These are phyloP conservation scores for Epistrophe eligans DNA, from an alignment of 2,888 invertebrate species.

Conservation along the genomic window DNA sequence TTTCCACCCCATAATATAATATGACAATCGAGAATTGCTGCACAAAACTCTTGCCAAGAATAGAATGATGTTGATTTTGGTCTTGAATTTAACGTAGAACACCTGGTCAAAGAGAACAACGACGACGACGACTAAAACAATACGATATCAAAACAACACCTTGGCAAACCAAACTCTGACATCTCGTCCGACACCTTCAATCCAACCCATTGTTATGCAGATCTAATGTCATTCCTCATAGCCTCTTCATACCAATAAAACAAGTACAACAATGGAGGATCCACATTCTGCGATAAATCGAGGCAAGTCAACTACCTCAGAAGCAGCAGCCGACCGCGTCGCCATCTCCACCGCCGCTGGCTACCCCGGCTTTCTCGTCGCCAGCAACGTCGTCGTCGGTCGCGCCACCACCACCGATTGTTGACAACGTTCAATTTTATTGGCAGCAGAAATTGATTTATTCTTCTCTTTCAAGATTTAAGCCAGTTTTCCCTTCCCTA, in stretches of 20 bases:
- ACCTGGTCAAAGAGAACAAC: neutral
- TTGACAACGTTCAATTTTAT: constrained; percentile 8
- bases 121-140: neutral
- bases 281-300: constrained; percentile 8
- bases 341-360: neutral
- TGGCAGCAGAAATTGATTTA: constrained; percentile 24
- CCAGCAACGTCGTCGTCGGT: too few relatives aligned
- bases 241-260: neutral
- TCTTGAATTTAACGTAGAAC: constrained; percentile 17
- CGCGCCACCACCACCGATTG: neutral
- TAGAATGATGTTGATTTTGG: constrained; percentile 25
- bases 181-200: constrained; percentile 18
- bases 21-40: constrained; percentile 12
- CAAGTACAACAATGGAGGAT: constrained; percentile 29
- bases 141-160: neutral
- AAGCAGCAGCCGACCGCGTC: neutral
- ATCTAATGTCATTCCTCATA: neutral
- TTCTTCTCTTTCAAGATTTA: neutral
- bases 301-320: constrained; percentile 26
- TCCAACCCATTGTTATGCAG: constrained; percentile 20
- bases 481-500: neutral
- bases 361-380: neutral
- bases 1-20: constrained; percentile 3
- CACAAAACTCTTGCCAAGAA: constrained; percentile 1
- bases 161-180: constrained; percentile 17